phyloP scores from a whole-genome alignment of 2,797 vertebrate species.

The Smutsia gigantea region DNA sequence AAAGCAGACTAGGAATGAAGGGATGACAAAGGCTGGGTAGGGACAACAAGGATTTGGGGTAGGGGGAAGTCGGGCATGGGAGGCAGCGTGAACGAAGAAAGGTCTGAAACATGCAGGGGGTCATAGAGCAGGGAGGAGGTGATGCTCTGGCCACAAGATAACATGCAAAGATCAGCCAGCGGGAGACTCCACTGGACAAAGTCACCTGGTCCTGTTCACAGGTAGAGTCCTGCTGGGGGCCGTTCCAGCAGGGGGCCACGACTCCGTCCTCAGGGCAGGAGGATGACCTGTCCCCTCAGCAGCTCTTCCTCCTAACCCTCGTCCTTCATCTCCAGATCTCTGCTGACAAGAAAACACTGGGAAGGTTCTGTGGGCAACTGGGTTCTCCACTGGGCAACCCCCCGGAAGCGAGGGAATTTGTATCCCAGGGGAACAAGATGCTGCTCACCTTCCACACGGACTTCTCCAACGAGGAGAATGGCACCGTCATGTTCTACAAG shows the following conservation, averaged over 20 bases:
- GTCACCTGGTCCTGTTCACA: background rate
- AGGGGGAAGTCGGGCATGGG: rapidly evolving
- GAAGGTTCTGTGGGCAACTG: slow-evolving; percentile 85
- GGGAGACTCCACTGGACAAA: background rate
- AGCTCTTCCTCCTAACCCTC: background rate
- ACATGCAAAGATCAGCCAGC: background rate
- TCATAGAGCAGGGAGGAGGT: background rate
- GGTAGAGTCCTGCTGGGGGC: background rate
- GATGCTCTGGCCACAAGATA: background rate
- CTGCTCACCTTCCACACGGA: slow-evolving; percentile 85
- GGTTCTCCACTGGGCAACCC: slow-evolving; percentile 80
- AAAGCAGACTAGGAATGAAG: background rate
- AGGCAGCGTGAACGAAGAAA: background rate
- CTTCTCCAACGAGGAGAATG: slow-evolving; percentile 88
- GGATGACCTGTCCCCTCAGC: rapidly evolving
- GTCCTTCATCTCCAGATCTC: slow-evolving; percentile 81
- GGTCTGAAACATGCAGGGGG: background rate
- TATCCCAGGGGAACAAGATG: slow-evolving; percentile 86
- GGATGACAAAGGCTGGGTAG: background rate
- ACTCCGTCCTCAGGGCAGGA: background rate
- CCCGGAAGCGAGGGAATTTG: slow-evolving; percentile 81
- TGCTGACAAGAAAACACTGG: slow-evolving; percentile 86
- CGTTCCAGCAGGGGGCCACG: background rate
- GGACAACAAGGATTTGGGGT: background rate
- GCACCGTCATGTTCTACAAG: slow-evolving; percentile 84